phyloP scores from a whole-genome alignment of 1,140 invertebrate species.

The Delia radicum region DNA sequence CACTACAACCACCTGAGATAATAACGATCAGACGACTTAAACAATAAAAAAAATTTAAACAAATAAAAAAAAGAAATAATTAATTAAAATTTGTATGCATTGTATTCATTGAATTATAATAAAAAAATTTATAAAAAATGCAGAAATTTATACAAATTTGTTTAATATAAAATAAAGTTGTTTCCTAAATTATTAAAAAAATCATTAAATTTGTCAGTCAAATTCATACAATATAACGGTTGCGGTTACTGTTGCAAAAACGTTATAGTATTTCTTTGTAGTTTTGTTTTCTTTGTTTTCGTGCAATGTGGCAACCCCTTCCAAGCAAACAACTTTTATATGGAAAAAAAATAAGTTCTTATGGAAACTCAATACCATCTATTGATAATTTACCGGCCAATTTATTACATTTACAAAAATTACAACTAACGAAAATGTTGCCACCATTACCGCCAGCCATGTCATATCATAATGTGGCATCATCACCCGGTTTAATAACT shows the following conservation, averaged over 20 bases:
- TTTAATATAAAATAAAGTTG: no score
- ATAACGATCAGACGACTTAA: not conserved
- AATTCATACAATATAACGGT: not conserved
- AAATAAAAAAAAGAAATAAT: not conserved
- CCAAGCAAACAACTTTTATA: not conserved
- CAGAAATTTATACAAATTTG: not conserved
- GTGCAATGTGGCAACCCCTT: not conserved
- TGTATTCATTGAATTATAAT: not conserved
- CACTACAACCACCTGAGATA: not conserved
- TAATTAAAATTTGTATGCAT: not conserved
- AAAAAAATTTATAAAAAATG: constrained; percentile 9
- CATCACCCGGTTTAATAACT: not conserved
- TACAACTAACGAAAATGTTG: not conserved
- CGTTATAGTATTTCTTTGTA: no score
- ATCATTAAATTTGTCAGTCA: not conserved
- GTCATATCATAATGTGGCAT: not conserved
- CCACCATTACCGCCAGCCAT: not conserved
- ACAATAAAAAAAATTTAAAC: not conserved
- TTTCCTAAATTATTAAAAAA: not conserved
- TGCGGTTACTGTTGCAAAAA: no score
- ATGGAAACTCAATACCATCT: no score
- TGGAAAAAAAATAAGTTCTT: no score
- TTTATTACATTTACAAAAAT: not conserved
- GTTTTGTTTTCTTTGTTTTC: not conserved
- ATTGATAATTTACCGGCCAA: not conserved